A percentile compares a stretch with the other conserved stretches of the same genome.
Conservation (phyloP, 53 echinoderm and acorn worm species). For the Echinarachnius parma region DNA sequence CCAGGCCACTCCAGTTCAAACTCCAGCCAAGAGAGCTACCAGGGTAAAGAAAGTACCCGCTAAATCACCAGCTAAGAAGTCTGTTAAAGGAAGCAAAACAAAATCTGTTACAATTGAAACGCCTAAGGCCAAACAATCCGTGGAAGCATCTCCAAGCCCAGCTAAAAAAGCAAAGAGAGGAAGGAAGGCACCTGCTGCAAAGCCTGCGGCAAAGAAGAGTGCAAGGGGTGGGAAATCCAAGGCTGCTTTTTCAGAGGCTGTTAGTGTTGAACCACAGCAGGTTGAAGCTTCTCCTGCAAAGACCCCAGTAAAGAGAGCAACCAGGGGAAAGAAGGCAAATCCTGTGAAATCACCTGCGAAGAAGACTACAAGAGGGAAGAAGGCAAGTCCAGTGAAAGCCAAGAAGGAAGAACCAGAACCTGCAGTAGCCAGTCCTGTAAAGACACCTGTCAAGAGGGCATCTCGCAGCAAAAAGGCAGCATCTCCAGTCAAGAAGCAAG, state of each 20-base stretch:
- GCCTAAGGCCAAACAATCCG: no score
- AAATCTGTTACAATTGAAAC: no score
- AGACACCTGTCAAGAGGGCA: slow-evolving; percentile 51
- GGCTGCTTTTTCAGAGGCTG: slow-evolving; percentile 8
- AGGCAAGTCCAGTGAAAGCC: slow-evolving; percentile 19
- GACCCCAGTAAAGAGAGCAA: slow-evolving; percentile 4
- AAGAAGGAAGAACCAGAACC: slow-evolving; percentile 6
- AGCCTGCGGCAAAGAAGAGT: slow-evolving; percentile 3
- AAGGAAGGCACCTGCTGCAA: slow-evolving; percentile 46
- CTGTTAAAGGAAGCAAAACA: no score
- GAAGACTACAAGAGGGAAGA: slow-evolving; percentile 26
- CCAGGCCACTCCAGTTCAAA: slow-evolving; percentile 1
- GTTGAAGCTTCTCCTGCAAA: slow-evolving; percentile 26
- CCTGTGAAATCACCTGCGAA: slow-evolving; percentile 13
- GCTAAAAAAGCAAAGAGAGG: slow-evolving; percentile 43
- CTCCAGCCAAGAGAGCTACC: slow-evolving; percentile 37
- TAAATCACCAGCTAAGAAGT: slow-evolving; percentile 37
- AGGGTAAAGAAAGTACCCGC: slow-evolving; percentile 43
- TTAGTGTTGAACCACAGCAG: slow-evolving; percentile 10
- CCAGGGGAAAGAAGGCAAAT: slow-evolving; percentile 4
- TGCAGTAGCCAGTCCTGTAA: slow-evolving; percentile 42
- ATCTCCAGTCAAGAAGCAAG: slow-evolving; percentile 23
- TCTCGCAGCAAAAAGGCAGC: slow-evolving; percentile 25
- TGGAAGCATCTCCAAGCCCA: no score
- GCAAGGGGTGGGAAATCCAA: background rate